Base-by-base conservation (phyloP, 1,140 invertebrate genomes). In the Zophobas atratus region DNA sequence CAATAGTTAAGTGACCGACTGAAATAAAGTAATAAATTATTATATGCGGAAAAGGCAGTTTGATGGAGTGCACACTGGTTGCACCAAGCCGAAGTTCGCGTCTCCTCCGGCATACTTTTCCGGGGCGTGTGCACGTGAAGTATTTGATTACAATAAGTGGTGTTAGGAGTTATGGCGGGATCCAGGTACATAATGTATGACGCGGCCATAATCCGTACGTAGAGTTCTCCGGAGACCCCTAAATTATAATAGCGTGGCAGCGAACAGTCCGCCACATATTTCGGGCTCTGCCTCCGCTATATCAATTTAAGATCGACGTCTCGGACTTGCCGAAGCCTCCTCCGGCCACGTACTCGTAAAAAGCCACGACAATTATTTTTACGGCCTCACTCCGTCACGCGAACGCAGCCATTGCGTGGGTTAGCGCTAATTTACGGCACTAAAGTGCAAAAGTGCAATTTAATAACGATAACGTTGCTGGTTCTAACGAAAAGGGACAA, bases 111-210 rank as follows among this genome's bases (percentile, higher is more conserved):
- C 38, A 73, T 73, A 4, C 5, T 20, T 73, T 41, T 34, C 32
- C 48, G 6, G 55, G 35, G 41, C 20, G 71, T 43, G 55, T 55
- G 70, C 49, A 72, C 51, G 49, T 73, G 70, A 53, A 60, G 55
- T 79, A 79, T 79, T 79, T 79, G 78, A 79, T 79, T 79, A 79
- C 78, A 79, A 79, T 79, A 79, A 79, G 75, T 79, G 78, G 78
- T 77, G 75, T 79, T 77, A 77, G 70, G 70, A 79, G 78, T 79
- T 79, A 77, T 77, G 78, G 78, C 75, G 67, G 78, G 51, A 56
- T 77, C 70, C 78, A 79, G 78, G 78, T 79, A 79, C 78, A 79
- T 79, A 79, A 79, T 79, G 78, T 79, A 79, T 79, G 78, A 79
- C 70, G 78, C 70, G 70, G 75, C 78, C 78, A 79, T 79, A 79